Evolutionary conservation across 2,888 invertebrate species (phyloP), one percentile per base, ranked within the genome.

Genomic region (Parnassius apollo): DNA sequence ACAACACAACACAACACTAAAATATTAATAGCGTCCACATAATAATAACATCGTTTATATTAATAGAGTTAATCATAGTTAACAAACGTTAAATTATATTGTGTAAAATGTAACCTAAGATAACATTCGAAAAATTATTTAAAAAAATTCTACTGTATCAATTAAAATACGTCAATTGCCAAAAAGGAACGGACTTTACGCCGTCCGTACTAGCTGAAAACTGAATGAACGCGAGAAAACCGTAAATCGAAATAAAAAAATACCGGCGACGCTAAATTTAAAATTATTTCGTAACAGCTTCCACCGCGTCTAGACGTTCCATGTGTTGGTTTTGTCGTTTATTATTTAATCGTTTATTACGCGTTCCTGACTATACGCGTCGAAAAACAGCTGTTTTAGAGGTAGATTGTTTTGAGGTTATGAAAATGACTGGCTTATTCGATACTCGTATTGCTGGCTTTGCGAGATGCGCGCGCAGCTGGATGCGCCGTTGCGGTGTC

Each of bases 201-300:
- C 68, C 67, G 69, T 71, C 72, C 77, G 72, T 72, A 75, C 82
- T 79, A 78, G 77, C 78, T 75, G 81, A 80, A 88, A 85, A 88
- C 87, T 89, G 90, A 91, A 91, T 88, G 90, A 80, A 83, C 79
- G 81, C 80, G 81, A 72, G 76, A 82, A 83, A 84, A 79, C 75
- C 83, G 87, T 87, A 85, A 85, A 83, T 74, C 75, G 82, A 80
- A 84, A 85, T 72, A 77, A 86, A 85, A 75, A 71, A 75, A 59
- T 42, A 64, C 62, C 76, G 71, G 70, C 62, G 65, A 74, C 82
- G 87, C 91, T 89, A 91, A 82, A 80, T 87, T 86, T 88, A 82
- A 88, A 35, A 87, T 80, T 71, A 86, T 90, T 89, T 88, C 85
- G 87, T 84, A 88, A 89, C 76, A 74, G 73, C 75, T 73, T 74